Percentiles rank a stretch among this genome's conserved stretches.
Evolutionary conservation across 2,888 invertebrate species (phyloP).

Genomic region (Ecliptopera silaceata): DNA sequence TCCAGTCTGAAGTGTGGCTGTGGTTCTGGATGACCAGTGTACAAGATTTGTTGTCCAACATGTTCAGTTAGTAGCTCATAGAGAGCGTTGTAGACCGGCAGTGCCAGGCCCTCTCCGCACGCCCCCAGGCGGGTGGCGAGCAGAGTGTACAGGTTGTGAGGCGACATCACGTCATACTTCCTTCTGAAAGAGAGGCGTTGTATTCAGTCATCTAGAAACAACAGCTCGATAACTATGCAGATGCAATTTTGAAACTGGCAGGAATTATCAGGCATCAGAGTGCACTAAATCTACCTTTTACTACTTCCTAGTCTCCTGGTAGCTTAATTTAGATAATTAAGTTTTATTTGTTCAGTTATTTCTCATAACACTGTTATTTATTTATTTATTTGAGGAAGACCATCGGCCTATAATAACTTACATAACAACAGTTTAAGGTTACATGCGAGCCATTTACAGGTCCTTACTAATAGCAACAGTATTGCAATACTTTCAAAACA

Average conservation of each 20-base stretch:
- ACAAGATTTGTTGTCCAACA: conserved; percentile 96
- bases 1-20: conserved; percentile 97
- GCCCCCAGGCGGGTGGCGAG: conserved; percentile 93
- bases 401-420: too few relatives aligned
- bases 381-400: too few relatives aligned
- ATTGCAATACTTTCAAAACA: too few relatives aligned
- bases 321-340: neutral
- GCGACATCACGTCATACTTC: conserved; percentile 99
- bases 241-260: neutral
- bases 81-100: conserved; percentile 98
- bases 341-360: too few relatives aligned
- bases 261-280: too few relatives aligned
- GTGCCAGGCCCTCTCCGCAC: conserved; percentile 91
- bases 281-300: neutral
- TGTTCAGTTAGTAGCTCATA: conserved; percentile 99
- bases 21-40: conserved; percentile 96
- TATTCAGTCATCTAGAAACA: neutral
- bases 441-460: too few relatives aligned
- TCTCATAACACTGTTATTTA: too few relatives aligned
- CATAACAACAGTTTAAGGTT: too few relatives aligned
- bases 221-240: neutral
- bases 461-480: too few relatives aligned
- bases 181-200: conserved; percentile 82
- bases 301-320: neutral
- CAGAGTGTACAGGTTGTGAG: conserved; percentile 98